Evolutionary conservation across 2,888 invertebrate genomes (phyloP).

Genomic region (Phyllotreta striolata): DNA sequence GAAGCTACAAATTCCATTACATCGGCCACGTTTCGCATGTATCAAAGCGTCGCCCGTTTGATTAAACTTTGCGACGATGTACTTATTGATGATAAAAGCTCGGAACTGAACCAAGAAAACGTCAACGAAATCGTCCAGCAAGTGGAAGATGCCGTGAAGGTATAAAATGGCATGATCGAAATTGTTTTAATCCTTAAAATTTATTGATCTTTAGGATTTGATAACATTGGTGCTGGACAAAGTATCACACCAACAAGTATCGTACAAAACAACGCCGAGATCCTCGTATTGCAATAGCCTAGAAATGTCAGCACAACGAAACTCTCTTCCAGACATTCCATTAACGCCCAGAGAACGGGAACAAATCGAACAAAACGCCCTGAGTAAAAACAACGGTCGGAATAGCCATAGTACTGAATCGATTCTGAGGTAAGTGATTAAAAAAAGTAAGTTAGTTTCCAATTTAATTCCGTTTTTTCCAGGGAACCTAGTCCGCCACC

Average conservation of each 20-base stretch:
- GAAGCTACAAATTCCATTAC: constrained; percentile 71
- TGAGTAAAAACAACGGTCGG: constrained; percentile 62
- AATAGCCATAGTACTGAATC: constrained; percentile 86
- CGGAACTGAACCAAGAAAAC: constrained; percentile 71
- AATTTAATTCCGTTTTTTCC: neutral
- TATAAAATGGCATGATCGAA: constrained; percentile 48
- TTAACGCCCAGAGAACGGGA: constrained; percentile 76
- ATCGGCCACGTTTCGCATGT: constrained; percentile 86
- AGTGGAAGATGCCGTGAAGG: constrained; percentile 77
- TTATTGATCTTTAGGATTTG: constrained; percentile 70
- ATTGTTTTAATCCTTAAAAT: constrained; percentile 8
- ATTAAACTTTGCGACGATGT: constrained; percentile 92
- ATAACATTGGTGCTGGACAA: constrained; percentile 85
- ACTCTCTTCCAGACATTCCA: constrained; percentile 81
- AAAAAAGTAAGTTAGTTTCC: neutral
- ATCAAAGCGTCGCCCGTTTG: constrained; percentile 84
- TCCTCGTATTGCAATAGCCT: constrained; percentile 56
- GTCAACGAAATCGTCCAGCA: constrained; percentile 72
- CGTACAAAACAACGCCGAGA: constrained; percentile 61
- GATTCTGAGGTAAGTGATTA: constrained; percentile 64
- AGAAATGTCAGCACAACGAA: constrained; percentile 67
- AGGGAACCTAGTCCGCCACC: constrained; percentile 77
- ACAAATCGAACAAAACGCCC: constrained; percentile 68
- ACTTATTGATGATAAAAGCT: constrained; percentile 75
- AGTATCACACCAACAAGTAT: constrained; percentile 65